Evolutionary conservation across 2,888 invertebrate genomes (phyloP), one percentile per base, ranked within the genome.

Genomic region (Apomyelois bistriatella): DNA sequence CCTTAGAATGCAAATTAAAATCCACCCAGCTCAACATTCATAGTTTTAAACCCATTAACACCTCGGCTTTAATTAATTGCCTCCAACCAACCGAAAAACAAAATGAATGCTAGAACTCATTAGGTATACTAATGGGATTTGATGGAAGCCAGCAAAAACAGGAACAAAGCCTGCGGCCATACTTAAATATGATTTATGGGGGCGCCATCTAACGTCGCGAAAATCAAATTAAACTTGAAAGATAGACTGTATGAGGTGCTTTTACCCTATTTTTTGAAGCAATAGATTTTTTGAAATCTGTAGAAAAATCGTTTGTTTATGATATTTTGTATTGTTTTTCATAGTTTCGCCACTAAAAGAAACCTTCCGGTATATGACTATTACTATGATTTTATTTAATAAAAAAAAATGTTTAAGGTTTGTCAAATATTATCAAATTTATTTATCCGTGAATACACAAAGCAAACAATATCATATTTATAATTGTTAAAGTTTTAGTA

Each of bases 141-240:
- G 68, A 71, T 76, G 74, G 73, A 70, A 73, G 65, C 59, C 60
- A 54, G 70, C 65, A 73, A 76, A 76, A 74, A 74, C 69, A 61
- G 65, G 59, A 61, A 59, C 68, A 58, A 66, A 65, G 63, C 75
- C 68, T 68, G 59, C 58, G 67, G 70, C 67, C 62, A 64, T 62
- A 65, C 64, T 71, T 72, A 66, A 68, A 63, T 61, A 71, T 73
- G 75, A 76, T 76, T 76, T 71, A 74, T 72, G 60, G 60, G 62
- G 36, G 58, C 60, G 58, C 59, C 62, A 61, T 58, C 52, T 30
- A 43, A 1, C 30, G 28, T 6, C 10, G 28, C 13, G 28, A 43
- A 43, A 43, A 30, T 17, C 13, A n/a, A 22, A 42, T 36, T 9
- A 36, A 13, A 38, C 38, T 3, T 38, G 13, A 38, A 38, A 38